Evolutionary conservation across 1,140 invertebrate genomes (phyloP).

Genomic region (Phenacoccus solenopsis): DNA sequence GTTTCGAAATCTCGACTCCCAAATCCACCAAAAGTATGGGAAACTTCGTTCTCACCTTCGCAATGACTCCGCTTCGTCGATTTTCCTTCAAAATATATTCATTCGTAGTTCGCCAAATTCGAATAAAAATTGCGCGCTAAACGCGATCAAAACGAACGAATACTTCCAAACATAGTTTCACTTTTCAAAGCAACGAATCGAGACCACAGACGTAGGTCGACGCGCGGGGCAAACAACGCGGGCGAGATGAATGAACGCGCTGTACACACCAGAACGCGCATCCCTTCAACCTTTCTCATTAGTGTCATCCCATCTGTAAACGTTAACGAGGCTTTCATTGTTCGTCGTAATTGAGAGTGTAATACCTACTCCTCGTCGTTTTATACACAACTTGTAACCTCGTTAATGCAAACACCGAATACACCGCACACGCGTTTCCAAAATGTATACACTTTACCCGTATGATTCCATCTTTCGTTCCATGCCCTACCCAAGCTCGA

Average conservation of each 20-base stretch:
- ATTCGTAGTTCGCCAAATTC: no score
- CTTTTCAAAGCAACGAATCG: background rate
- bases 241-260: background rate
- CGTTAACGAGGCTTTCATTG: constrained; percentile 1
- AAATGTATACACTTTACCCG: background rate
- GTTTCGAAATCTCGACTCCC: no score
- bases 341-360: background rate
- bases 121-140: no score
- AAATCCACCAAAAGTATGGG: no score
- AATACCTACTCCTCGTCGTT: background rate
- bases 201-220: background rate
- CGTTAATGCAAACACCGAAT: background rate
- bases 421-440: background rate
- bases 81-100: no score
- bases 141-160: no score
- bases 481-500: no score
- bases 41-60: no score
- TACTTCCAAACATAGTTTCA: no score
- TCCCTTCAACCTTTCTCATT: constrained; percentile 1
- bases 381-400: constrained; percentile 2
- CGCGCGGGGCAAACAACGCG: background rate
- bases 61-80: no score
- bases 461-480: background rate
- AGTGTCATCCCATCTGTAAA: constrained; percentile 1
- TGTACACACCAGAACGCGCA: background rate